phyloP scores from a whole-genome alignment of 1,140 invertebrate genomes.

The Philaenus spumarius region DNA sequence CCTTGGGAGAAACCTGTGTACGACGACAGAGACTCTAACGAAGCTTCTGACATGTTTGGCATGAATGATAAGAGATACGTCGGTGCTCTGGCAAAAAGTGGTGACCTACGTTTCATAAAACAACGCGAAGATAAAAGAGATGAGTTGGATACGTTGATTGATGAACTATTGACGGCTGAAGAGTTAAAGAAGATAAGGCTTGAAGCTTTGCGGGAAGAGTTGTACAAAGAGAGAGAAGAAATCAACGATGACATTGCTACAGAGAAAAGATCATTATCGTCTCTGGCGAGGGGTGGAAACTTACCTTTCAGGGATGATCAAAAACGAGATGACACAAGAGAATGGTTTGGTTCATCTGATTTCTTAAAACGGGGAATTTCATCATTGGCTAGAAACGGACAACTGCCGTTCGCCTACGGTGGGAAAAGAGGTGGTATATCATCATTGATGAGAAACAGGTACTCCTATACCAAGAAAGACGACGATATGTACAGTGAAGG shows the following conservation, averaged over 20 bases:
- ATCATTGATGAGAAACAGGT: constrained; percentile 25
- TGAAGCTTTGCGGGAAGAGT: constrained; percentile 24
- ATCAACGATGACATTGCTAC: constrained; percentile 14
- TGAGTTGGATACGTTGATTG: constrained; percentile 23
- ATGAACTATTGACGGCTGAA: constrained; percentile 23
- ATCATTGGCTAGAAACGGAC: constrained; percentile 22
- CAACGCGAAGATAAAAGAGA: constrained; percentile 24
- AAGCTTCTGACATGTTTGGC: constrained; percentile 12
- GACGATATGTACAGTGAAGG: constrained; percentile 9
- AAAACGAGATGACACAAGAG: constrained; percentile 18
- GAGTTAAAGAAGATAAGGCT: constrained; percentile 21
- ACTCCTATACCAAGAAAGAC: constrained; percentile 15
- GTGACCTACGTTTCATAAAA: constrained; percentile 20
- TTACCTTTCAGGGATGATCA: constrained; percentile 21
- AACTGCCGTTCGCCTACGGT: constrained; percentile 15
- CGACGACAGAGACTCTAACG: constrained; percentile 13
- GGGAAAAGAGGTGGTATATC: constrained; percentile 24
- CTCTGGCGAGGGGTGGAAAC: constrained; percentile 22
- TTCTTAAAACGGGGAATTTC: constrained; percentile 25
- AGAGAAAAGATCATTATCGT: constrained; percentile 26
- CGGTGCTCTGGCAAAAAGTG: constrained; percentile 25
- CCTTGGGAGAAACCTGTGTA: constrained; percentile 4
- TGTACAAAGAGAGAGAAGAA: constrained; percentile 24
- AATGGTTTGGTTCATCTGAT: not conserved
- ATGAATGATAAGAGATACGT: constrained; percentile 26